Evolutionary conservation across 2,888 invertebrate species (phyloP).

Genomic region (Apoderus coryli): DNA sequence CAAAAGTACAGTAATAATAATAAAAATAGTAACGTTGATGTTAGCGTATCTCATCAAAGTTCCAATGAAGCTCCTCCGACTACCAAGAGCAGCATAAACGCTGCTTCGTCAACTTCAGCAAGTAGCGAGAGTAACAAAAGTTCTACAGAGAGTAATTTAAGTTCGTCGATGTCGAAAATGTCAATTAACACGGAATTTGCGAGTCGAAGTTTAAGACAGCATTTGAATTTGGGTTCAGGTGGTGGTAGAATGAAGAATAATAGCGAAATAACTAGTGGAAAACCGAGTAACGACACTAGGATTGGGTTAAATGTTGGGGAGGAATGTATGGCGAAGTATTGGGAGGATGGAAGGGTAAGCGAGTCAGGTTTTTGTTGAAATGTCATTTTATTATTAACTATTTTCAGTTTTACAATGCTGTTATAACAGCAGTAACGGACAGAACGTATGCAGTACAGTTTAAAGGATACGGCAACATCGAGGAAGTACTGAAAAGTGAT

Average conservation of each 20-base stretch:
- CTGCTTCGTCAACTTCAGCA: conserved; percentile 10
- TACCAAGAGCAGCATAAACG: conserved; percentile 8
- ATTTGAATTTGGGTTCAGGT: conserved; percentile 25
- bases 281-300: no score
- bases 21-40: no score
- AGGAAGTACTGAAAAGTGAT: conserved; percentile 73
- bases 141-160: conserved; percentile 17
- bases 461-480: conserved; percentile 78
- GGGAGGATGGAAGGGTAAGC: conserved; percentile 81
- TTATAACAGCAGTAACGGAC: conserved; percentile 67
- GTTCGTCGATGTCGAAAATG: conserved; percentile 24
- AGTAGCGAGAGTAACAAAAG: conserved; percentile 15
- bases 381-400: conserved; percentile 1
- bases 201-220: conserved; percentile 27
- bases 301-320: conserved; percentile 64
- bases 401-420: conserved; percentile 66
- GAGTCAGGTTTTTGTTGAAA: no score
- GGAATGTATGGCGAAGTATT: conserved; percentile 78
- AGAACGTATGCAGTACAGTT: conserved; percentile 76
- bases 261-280: no score
- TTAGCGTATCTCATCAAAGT: no score
- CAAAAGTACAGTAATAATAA: conserved; percentile 12
- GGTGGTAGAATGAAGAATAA: neutral
- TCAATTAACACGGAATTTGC: conserved; percentile 30
- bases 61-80: neutral